phyloP scores from a whole-genome alignment of 1,140 invertebrate species.

The Tetramorium alpestre region DNA sequence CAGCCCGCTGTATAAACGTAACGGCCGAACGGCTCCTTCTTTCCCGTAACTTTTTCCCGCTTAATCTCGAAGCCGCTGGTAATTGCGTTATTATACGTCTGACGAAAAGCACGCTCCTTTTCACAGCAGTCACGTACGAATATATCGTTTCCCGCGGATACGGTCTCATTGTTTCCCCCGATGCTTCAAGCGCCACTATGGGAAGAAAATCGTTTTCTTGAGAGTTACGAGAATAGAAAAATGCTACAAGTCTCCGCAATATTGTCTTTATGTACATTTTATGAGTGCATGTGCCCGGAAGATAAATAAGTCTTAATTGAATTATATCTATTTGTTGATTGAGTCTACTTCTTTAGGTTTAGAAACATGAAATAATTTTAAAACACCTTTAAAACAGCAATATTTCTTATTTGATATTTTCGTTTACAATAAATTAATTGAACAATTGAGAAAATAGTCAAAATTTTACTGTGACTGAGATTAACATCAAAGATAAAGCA shows the following conservation, averaged over 20 bases:
- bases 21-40: slow-evolving; percentile 41
- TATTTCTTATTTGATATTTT: not conserved
- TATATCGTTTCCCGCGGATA: slow-evolving; percentile 30
- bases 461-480: not conserved
- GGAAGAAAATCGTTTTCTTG: not conserved
- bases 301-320: not conserved
- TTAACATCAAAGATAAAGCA: not conserved
- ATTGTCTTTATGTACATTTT: not conserved
- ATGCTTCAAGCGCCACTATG: not conserved
- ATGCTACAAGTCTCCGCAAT: not conserved
- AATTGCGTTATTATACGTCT: slow-evolving; percentile 64
- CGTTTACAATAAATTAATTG: not conserved
- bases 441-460: not conserved
- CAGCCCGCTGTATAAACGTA: slow-evolving; percentile 46
- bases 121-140: slow-evolving; percentile 43
- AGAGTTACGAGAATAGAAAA: not conserved
- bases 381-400: not conserved
- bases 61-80: slow-evolving; percentile 66
- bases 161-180: slow-evolving; percentile 22
- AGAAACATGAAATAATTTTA: not conserved
- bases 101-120: slow-evolving; percentile 25
- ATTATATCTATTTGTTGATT: not conserved
- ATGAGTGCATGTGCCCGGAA: not conserved
- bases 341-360: not conserved
- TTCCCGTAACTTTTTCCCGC: slow-evolving; percentile 60